A percentile compares a stretch with the other conserved stretches of the same genome.
phyloP scores from a whole-genome alignment of 2,797 vertebrate genomes.

The Dromococcyx pavoninus region DNA sequence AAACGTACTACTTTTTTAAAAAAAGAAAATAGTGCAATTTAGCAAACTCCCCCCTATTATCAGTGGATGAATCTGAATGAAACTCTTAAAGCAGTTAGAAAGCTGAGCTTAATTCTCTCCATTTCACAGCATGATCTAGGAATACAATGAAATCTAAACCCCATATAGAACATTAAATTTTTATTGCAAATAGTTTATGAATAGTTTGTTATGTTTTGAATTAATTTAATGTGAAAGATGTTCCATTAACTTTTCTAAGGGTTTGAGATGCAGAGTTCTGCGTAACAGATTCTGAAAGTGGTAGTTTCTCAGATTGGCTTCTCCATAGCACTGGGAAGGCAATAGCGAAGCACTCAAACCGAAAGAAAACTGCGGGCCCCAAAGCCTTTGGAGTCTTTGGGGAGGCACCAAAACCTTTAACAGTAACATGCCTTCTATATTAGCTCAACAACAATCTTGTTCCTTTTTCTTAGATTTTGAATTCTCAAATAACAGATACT shows the following conservation, averaged over 20 bases:
- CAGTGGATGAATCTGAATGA: background rate
- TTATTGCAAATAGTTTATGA: background rate
- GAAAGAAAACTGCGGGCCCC: background rate
- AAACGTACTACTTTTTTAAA: background rate
- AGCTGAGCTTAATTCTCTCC: background rate
- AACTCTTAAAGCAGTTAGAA: background rate
- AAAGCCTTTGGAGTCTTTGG: background rate
- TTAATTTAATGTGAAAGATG: background rate
- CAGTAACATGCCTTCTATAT: background rate
- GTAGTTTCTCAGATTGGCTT: background rate
- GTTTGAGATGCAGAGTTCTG: background rate
- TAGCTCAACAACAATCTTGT: background rate
- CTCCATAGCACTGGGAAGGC: background rate
- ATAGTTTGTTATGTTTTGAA: background rate
- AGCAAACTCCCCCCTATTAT: background rate
- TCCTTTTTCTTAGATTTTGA: conserved; percentile 80
- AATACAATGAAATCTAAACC: background rate
- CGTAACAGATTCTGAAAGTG: background rate
- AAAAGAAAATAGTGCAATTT: background rate
- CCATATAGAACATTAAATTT: background rate
- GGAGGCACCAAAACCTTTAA: background rate
- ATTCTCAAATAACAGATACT: conserved; percentile 86
- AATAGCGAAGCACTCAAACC: background rate
- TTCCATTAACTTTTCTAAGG: background rate
- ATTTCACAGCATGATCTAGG: background rate